Base-by-base conservation (phyloP, 92 coral and sea anemone species). In the Paragorgia papillata region DNA sequence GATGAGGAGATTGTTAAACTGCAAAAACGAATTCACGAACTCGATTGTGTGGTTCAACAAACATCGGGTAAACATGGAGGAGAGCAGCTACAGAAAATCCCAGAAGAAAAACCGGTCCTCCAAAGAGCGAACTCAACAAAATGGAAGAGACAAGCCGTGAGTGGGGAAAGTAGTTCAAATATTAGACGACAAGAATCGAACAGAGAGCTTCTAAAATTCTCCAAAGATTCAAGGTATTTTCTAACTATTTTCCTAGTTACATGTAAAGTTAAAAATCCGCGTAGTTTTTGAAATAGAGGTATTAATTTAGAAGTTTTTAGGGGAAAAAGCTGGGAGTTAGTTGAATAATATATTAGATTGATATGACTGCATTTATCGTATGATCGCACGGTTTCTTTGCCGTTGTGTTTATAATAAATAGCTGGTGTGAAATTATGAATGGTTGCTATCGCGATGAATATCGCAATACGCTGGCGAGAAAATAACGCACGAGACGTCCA, bases 1-100 rank as follows among this genome's bases (percentile, higher is more conserved):
- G 97, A 95, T 62, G 81, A 63, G 21, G 97, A 91, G 63, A 85
- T 95, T 63, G 57, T 82, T 4, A 91, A 89, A 55, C 71, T 95
- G 43, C 86, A 91, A 25, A 95, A 92, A 62, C 97, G 92, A 58
- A 95, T 95, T 34, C 99, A 95, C 69, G 99, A 95, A 64, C 57
- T 95, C 22, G 92, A 91, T 70, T 95, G 99, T 62, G 99, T 95
- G 1, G 97, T 95, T 6, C 95, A 91, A 34, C 99, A 95, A 63
- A 91, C 98, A 26, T 54, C 69, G 50, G 46, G 66, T 43, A 83
- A 82, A 54, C 48, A 65, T 14, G 73, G 84, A 32, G n/a, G n/a
- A n/a, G n/a, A n/a, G n/a, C 64, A 71, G 20, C 33, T 90, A 71
- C 85, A 91, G 12, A 83, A 77, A 2, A 89, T 90, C 50, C 69